Evolutionary conservation across 2,113 vertebrate genomes (phyloP).

Genomic region (Forbesichthys papilliferus): DNA sequence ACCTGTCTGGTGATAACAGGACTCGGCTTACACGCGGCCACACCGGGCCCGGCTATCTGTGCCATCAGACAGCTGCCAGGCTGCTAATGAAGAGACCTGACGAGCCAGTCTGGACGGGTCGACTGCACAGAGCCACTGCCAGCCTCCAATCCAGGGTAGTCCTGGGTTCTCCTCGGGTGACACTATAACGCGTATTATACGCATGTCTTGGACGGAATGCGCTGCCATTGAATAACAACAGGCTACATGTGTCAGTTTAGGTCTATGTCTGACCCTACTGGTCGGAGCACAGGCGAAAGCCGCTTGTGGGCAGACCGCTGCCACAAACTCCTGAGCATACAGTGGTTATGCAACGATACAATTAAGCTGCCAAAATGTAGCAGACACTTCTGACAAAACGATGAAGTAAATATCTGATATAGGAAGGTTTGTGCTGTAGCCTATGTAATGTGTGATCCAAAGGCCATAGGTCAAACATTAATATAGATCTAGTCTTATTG

Average conservation of each 20-base stretch:
- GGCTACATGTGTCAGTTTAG: neutral
- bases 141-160: neutral
- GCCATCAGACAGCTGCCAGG: slow-evolving; percentile 55
- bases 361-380: neutral
- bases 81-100: slow-evolving; percentile 38
- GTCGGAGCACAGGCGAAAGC: neutral
- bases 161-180: slow-evolving; percentile 4
- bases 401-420: neutral
- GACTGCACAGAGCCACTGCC: slow-evolving; percentile 13
- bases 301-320: neutral
- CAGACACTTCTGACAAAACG: neutral
- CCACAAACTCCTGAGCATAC: neutral
- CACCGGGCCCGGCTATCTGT: slow-evolving; percentile 18
- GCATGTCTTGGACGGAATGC: neutral
- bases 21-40: slow-evolving; percentile 56
- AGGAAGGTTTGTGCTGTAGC: neutral
- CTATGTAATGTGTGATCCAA: neutral
- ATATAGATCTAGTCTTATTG: neutral
- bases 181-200: neutral
- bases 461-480: too few species aligned
- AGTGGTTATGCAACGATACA: neutral
- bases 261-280: neutral
- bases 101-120: slow-evolving; percentile 12
- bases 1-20: slow-evolving; percentile 59
- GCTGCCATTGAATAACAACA: neutral